Percentiles rank a stretch among this genome's conserved stretches.
phyloP scores from a whole-genome alignment of 2,888 invertebrate species.

The Amphipoea lucens region DNA sequence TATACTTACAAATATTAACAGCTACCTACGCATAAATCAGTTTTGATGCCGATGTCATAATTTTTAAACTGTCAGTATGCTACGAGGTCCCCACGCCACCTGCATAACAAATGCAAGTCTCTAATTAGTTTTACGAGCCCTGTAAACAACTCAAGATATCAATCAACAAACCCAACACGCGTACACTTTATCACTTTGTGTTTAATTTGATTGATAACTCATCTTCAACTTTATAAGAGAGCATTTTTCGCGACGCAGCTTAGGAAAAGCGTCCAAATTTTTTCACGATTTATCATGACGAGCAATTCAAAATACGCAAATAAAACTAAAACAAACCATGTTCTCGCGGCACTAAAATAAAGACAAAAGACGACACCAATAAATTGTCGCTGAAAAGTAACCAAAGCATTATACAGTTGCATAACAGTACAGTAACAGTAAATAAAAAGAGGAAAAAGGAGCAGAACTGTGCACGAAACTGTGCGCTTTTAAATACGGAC shows the following conservation, averaged over 20 bases:
- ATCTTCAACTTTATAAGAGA: slow-evolving; percentile 27
- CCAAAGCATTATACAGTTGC: slow-evolving; percentile 89
- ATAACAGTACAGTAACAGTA: slow-evolving; percentile 89
- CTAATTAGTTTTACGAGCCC: slow-evolving; percentile 75
- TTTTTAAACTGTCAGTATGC: slow-evolving; percentile 53
- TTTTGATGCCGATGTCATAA: slow-evolving; percentile 45
- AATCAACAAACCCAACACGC: slow-evolving; percentile 66
- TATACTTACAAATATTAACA: slow-evolving; percentile 30
- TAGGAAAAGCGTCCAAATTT: slow-evolving; percentile 44
- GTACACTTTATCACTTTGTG: slow-evolving; percentile 67
- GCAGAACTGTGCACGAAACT: slow-evolving; percentile 88
- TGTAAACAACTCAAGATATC: slow-evolving; percentile 79
- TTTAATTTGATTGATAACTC: slow-evolving; percentile 56
- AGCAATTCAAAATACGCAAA: slow-evolving; percentile 77
- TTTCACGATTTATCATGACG: slow-evolving; percentile 68
- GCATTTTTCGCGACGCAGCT: not conserved
- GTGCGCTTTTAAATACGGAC: slow-evolving; percentile 90
- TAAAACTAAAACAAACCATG: slow-evolving; percentile 83
- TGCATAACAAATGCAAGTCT: slow-evolving; percentile 70
- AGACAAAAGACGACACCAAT: slow-evolving; percentile 87
- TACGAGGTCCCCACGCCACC: slow-evolving; percentile 66
- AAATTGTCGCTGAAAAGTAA: slow-evolving; percentile 89
- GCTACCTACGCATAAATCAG: slow-evolving; percentile 46
- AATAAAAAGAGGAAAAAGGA: slow-evolving; percentile 88
- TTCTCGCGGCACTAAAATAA: slow-evolving; percentile 85